Evolutionary conservation across 2,797 vertebrate species (phyloP), one percentile per base, ranked within the genome.

Genomic region (Arctocebus calabarensis): DNA sequence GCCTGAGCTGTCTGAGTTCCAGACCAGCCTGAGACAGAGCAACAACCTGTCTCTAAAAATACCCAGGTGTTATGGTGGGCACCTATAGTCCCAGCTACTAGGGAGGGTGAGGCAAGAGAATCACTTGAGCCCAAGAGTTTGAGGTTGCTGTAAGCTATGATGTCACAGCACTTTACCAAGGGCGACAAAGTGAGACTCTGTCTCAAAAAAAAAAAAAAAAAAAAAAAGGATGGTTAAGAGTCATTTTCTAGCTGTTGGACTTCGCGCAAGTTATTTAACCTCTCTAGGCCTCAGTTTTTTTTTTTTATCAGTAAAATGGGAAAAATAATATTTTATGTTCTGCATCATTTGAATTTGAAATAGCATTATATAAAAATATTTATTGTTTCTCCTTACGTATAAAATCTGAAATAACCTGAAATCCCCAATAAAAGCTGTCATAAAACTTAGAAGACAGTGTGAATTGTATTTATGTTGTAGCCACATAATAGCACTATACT

Each of bases 221-320:
- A 48, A 48, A 48, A 12, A 48, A 48, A 48, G 13, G 74, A n/a
- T 55, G 25, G 62, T 43, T 32, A 74, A 27, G 71, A 68, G 12
- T 79, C 40, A 75, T 71, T 74, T 90, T 87, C 48, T 34, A 70
- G 57, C 34, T 79, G 27, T 57, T 84, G 20, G n/a, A 64, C 43
- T 9, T 82, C 45, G 43, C 40, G 23, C 3, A 88, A 7, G 2
- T 66, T 93, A 70, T 84, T 91, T 70, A 70, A 95, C 10, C 16
- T 40, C 25, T 23, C 37, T 81, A 27, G 52, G 40, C 61, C 61
- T 94, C 77, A 81, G 48, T 70, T 90, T 94, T 52, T 70, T 90
- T 94, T 52, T 71, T 95, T 92, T 64, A 27, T 61, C 45, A 78
- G 13, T 73, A 57, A 90, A 93, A 90, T 40, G 77, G 45, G 22